Percentiles rank a stretch among this genome's conserved stretches.
Evolutionary conservation across 2,888 invertebrate species (phyloP).

Genomic region (Galerucella pusilla): DNA sequence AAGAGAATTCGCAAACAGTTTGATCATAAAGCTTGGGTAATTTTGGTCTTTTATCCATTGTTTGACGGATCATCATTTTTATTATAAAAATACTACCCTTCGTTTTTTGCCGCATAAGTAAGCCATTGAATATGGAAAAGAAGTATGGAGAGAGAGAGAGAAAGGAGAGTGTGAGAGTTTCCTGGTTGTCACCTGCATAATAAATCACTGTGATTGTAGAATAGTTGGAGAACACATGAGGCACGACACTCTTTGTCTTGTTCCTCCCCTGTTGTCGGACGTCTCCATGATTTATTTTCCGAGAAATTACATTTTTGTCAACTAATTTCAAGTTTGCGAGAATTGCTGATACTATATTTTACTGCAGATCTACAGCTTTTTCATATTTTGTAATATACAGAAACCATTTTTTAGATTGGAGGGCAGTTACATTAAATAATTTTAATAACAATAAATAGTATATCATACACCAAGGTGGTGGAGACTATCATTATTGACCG

Average conservation of each 20-base stretch:
- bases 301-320: constrained; percentile 8
- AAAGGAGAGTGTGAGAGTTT: neutral
- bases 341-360: neutral
- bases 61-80: too few species aligned
- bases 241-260: constrained; percentile 14
- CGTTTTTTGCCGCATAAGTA: neutral
- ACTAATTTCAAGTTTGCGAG: neutral
- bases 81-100: neutral
- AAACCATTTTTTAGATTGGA: neutral
- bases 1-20: neutral
- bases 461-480: too few species aligned
- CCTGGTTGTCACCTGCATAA: constrained; percentile 18
- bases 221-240: constrained; percentile 16
- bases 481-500: too few species aligned
- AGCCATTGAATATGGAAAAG: constrained; percentile 5
- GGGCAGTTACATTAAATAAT: too few species aligned
- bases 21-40: too few species aligned
- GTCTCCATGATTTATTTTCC: constrained; percentile 16
- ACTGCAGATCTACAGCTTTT: neutral
- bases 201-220: constrained; percentile 19
- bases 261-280: constrained; percentile 1
- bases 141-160: neutral
- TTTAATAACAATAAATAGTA: too few species aligned
- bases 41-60: too few species aligned
- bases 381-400: neutral